Evolutionary conservation across 2,888 invertebrate species (phyloP).

Genomic region (Nemotelus nigrinus): DNA sequence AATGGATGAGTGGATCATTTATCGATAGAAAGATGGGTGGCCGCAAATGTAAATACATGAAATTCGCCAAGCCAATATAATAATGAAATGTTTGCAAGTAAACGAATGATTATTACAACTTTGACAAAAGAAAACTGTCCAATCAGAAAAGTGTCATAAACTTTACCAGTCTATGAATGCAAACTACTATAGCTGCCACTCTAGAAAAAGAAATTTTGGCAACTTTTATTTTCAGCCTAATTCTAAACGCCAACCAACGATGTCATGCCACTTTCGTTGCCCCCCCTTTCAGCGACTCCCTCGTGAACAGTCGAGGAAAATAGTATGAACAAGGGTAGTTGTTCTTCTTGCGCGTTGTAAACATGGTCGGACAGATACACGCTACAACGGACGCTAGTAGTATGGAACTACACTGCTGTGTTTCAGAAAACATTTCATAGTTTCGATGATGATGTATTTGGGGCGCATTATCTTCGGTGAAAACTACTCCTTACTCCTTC

Average conservation of each 20-base stretch:
- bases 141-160: no score
- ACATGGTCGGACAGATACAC: conserved; percentile 22
- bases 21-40: no score
- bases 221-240: not conserved
- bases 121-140: no score
- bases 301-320: conserved; percentile 1
- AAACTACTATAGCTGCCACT: not conserved
- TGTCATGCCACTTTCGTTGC: not conserved
- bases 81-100: no score
- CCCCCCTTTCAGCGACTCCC: not conserved
- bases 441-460: conserved; percentile 24
- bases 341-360: conserved; percentile 16
- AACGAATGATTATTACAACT: no score
- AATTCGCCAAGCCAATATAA: no score
- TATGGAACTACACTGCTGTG: not conserved
- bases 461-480: conserved; percentile 28
- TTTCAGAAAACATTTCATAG: not conserved
- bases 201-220: not conserved
- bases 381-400: conserved; percentile 33
- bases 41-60: no score
- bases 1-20: no score
- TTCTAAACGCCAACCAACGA: not conserved
- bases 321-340: conserved; percentile 14
- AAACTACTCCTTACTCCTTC: not conserved
- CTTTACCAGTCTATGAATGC: no score